Evolutionary conservation across 2,113 vertebrate species (phyloP).

Genomic region (Mus pahari): DNA sequence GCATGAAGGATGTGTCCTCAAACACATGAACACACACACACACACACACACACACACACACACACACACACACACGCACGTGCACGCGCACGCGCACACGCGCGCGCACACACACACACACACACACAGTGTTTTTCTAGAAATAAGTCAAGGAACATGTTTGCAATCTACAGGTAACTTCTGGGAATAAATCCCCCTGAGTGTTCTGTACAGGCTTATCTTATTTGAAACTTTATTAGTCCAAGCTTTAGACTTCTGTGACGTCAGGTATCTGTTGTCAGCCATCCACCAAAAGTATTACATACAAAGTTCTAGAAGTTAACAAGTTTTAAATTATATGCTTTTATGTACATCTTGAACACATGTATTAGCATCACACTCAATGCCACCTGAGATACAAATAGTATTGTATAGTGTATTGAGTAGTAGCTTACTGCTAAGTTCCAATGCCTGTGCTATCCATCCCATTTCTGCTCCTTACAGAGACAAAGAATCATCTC

Average conservation of each 20-base stretch:
- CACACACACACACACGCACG: background rate
- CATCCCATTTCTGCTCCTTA: background rate
- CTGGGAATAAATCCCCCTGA: background rate
- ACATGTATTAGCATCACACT: background rate
- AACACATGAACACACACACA: background rate
- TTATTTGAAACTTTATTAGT: background rate
- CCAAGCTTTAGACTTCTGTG: background rate
- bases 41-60: background rate
- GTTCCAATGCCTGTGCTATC: background rate
- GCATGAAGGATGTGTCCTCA: background rate
- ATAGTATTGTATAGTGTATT: background rate
- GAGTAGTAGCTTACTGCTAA: background rate
- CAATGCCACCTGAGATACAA: background rate
- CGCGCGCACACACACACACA: background rate
- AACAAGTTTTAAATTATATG: background rate
- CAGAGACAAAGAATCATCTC: background rate
- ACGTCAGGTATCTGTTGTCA: background rate
- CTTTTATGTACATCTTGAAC: background rate
- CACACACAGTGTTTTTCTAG: background rate
- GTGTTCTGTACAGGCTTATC: background rate
- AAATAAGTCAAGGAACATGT: constrained; percentile 18
- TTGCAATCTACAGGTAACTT: constrained; percentile 34
- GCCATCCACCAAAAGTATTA: background rate
- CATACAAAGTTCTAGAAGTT: background rate
- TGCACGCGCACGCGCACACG: too few relatives aligned